Conservation (phyloP, 2,797 vertebrate genomes). For the Arremon aurantiirostris region DNA sequence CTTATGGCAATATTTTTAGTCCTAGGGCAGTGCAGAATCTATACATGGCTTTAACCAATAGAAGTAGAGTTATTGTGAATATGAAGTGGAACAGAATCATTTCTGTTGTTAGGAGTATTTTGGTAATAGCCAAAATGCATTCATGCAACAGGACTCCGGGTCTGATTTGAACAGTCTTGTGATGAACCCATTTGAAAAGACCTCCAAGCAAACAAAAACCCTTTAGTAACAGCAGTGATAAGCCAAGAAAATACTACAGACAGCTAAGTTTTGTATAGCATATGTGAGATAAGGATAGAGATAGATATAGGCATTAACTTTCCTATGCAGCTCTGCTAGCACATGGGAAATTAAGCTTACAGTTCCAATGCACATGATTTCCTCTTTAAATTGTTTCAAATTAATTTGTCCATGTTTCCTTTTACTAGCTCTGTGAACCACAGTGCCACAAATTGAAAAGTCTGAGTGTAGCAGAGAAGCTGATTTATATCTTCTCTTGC, state of each 20-base stretch:
- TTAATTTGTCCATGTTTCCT: background rate
- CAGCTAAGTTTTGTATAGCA: background rate
- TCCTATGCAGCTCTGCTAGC: background rate
- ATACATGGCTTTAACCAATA: background rate
- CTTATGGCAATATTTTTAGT: background rate
- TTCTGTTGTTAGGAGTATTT: background rate
- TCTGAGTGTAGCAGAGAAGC: background rate
- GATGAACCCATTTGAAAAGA: background rate
- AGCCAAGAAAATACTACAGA: background rate
- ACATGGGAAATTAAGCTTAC: background rate
- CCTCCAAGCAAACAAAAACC: background rate
- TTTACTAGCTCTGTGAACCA: background rate
- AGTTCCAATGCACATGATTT: background rate
- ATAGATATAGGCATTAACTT: background rate
- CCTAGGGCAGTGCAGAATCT: background rate
- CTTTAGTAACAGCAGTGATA: background rate
- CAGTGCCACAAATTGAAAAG: background rate
- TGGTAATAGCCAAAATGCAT: background rate
- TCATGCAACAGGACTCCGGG: background rate
- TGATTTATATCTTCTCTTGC: background rate
- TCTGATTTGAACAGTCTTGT: background rate
- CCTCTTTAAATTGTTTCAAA: background rate
- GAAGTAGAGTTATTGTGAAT: background rate
- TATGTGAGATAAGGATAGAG: background rate
- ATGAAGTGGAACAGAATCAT: background rate